A percentile compares a stretch with the other conserved stretches of the same genome.
These are phyloP conservation scores for Andrena haemorrhoa DNA, from an alignment of 2,888 invertebrate species.

Conservation along the genomic window DNA sequence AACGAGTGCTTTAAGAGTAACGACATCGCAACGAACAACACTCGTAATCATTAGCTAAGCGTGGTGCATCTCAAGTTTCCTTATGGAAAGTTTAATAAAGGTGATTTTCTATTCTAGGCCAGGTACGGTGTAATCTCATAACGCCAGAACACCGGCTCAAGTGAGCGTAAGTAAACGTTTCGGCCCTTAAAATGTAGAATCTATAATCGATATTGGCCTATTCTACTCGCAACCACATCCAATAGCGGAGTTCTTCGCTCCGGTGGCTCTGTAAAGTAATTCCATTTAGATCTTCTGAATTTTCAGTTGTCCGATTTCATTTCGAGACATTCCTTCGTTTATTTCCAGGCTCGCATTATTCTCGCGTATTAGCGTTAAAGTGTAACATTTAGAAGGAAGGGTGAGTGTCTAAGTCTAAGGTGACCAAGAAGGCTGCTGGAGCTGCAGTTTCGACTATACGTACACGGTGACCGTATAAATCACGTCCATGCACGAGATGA, in stretches of 20 bases:
- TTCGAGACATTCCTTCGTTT: constrained; percentile 31
- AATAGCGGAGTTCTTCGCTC: constrained; percentile 45
- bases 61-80: not conserved
- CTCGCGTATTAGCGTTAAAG: not conserved
- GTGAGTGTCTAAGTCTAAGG: constrained; percentile 38
- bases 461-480: constrained; percentile 77
- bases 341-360: not conserved
- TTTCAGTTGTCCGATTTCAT: constrained; percentile 55
- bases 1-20: not conserved
- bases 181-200: constrained; percentile 57
- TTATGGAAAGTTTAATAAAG: not conserved
- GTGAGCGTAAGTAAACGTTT: constrained; percentile 37
- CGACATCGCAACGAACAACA: not conserved
- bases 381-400: constrained; percentile 4
- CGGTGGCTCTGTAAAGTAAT: constrained; percentile 63
- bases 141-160: not conserved
- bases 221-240: constrained; percentile 30
- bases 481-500: constrained; percentile 71
- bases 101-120: not conserved
- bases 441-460: constrained; percentile 56
- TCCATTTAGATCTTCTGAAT: constrained; percentile 63
- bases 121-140: not conserved
- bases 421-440: constrained; percentile 43
- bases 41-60: not conserved
- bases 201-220: constrained; percentile 35